A percentile compares a stretch with the other conserved stretches of the same genome.
Conservation (phyloP, 2,113 vertebrate species). For the Trichechus manatus region DNA sequence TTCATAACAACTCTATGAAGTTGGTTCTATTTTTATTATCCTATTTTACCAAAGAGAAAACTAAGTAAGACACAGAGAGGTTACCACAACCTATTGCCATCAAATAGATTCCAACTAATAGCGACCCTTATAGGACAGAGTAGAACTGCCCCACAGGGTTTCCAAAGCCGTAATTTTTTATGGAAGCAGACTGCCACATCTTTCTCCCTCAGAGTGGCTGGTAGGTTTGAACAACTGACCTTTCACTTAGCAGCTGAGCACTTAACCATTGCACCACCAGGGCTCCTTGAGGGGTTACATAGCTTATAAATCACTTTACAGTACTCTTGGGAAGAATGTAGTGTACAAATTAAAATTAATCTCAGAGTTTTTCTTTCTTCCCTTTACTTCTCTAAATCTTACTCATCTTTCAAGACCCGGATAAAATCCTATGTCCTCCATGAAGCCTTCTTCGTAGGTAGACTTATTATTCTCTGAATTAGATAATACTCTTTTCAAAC, state of each 20-base stretch:
- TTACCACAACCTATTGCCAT: background rate
- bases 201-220: background rate
- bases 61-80: background rate
- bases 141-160: background rate
- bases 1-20: background rate
- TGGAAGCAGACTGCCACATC: background rate
- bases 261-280: background rate
- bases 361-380: slow-evolving; percentile 39
- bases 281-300: background rate
- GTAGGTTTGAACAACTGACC: background rate
- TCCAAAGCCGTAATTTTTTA: background rate
- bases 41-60: slow-evolving; percentile 54
- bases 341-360: background rate
- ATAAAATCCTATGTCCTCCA: background rate
- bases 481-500: background rate
- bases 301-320: background rate
- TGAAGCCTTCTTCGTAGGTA: background rate
- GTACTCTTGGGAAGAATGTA: background rate
- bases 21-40: background rate
- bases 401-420: background rate
- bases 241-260: background rate
- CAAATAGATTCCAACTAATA: background rate
- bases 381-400: slow-evolving; percentile 24
- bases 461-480: background rate
- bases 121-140: background rate